Base-by-base conservation (phyloP, 2,888 invertebrate species). In the Apeira syringaria region DNA sequence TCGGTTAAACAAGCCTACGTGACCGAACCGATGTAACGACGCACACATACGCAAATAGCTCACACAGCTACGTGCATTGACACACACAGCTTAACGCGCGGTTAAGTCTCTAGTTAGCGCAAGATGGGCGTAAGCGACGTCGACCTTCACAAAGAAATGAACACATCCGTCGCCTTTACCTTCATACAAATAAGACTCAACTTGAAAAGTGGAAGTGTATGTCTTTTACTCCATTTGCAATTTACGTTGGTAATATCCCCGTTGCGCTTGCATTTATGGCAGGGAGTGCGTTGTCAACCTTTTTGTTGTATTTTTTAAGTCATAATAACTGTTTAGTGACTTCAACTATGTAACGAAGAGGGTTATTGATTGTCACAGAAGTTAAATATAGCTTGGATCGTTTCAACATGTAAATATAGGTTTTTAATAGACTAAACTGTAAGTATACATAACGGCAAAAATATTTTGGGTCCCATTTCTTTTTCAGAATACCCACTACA, bases 231-330 rank as follows among this genome's bases (percentile, higher is more conserved):
- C 46, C 70, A 56, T 41, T 71, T 76, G 54, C 7, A 44, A 11
- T 68, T 8, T 51, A 60, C 34, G 8, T 20, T 38, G 52, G 73
- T 74, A 73, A 78, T 78, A 81, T 81, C 84, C 76, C 80, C 81
- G 83, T 81, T 84, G 86, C 83, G 84, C 84, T 84, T 88, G 88
- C 88, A 87, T 87, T 87, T 88, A 87, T 83, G 86, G 86, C 74
- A 77, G 75, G 68, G 66, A 62, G 66, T 80, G 68, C 66, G 73
- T 80, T 76, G 79, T 66, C 80, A 87, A 88, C 86, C 79, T 85
- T 87, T 85, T 83, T 78, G 68, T 60, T 59, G 65, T 59, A 70
- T 68, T 78, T 81, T 78, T 79, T 78, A 69, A 69, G 63, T 59
- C 58, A 59, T 60, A 72, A 65, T 72, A 74, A 75, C 74, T 64